phyloP scores from a whole-genome alignment of 2,113 vertebrate genomes.

The Nansenia antarctica region DNA sequence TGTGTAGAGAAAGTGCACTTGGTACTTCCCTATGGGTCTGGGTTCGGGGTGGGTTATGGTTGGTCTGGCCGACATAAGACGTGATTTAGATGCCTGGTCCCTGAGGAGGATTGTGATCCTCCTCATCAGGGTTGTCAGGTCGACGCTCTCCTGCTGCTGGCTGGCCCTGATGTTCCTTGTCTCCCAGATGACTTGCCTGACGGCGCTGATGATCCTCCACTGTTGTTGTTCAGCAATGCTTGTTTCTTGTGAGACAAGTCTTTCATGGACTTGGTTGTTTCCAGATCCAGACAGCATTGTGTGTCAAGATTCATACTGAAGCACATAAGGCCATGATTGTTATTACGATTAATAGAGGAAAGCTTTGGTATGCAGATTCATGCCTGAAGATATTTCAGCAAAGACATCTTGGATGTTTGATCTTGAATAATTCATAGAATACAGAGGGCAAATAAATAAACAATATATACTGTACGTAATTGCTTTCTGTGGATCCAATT shows the following conservation, averaged over 20 bases:
- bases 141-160: too few species aligned
- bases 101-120: too few species aligned
- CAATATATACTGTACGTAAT: neutral
- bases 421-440: neutral
- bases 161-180: too few species aligned
- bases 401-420: neutral
- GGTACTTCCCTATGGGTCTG: too few species aligned
- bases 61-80: too few species aligned
- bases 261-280: neutral
- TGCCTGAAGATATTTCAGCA: neutral
- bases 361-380: neutral
- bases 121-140: too few species aligned
- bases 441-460: neutral
- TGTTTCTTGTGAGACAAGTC: too few species aligned
- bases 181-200: too few species aligned
- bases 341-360: neutral
- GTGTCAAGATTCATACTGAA: neutral
- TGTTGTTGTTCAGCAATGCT: neutral
- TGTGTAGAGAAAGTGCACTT: too few species aligned
- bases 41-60: too few species aligned
- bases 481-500: neutral
- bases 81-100: too few species aligned
- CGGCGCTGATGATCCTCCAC: too few species aligned
- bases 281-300: neutral
- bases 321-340: neutral